A percentile compares a stretch with the other conserved stretches of the same genome.
Evolutionary conservation across 2,797 vertebrate genomes (phyloP).

Genomic region (Oreortyx pictus): DNA sequence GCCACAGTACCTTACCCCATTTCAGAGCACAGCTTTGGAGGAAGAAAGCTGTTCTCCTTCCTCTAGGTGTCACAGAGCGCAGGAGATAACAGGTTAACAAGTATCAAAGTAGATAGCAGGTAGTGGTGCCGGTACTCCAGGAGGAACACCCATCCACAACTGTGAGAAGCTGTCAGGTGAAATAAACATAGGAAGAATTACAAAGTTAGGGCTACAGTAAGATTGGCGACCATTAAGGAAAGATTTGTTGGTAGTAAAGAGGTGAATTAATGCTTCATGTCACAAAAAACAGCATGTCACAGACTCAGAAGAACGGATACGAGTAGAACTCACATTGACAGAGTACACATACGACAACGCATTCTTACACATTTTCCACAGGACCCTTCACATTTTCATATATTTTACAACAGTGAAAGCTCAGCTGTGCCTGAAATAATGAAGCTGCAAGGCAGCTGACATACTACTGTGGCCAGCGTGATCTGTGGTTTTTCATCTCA

Average conservation of each 20-base stretch:
- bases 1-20: background rate
- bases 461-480: background rate
- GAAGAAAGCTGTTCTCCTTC: background rate
- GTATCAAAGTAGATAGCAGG: background rate
- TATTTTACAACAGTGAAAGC: background rate
- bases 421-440: background rate
- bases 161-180: background rate
- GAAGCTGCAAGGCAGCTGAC: background rate
- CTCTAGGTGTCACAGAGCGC: background rate
- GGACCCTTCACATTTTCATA: background rate
- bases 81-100: background rate
- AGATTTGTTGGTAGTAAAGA: background rate
- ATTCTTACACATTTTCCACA: background rate
- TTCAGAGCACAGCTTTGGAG: background rate
- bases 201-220: background rate
- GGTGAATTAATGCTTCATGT: background rate
- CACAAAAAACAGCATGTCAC: background rate
- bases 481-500: background rate
- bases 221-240: background rate
- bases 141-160: background rate
- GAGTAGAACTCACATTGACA: background rate
- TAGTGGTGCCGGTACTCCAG: background rate
- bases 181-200: background rate
- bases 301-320: background rate
- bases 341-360: background rate